phyloP scores from a whole-genome alignment of 2,888 invertebrate genomes.

The Zhuqinia jingwanae region DNA sequence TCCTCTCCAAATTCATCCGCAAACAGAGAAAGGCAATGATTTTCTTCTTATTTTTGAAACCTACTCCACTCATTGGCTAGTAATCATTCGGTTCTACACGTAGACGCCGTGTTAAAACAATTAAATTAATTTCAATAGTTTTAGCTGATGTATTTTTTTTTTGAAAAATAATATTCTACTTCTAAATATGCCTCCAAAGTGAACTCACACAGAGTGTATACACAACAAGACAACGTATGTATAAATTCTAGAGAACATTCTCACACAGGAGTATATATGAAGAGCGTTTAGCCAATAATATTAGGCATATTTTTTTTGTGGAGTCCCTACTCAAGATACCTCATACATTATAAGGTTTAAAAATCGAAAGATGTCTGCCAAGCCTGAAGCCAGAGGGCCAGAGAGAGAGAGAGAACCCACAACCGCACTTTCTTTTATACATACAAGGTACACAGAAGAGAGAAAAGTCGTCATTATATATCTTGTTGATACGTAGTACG shows the following conservation, averaged over 20 bases:
- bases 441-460: conserved; percentile 4
- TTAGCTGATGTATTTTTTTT: background rate
- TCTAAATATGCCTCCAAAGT: conserved; percentile 51
- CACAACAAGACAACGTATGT: background rate
- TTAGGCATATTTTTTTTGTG: conserved; percentile 18
- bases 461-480: conserved; percentile 34
- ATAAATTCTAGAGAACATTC: conserved; percentile 31
- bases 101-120: background rate
- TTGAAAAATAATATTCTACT: conserved; percentile 40
- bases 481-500: background rate
- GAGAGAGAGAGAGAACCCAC: conserved; percentile 25
- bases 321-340: background rate
- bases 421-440: conserved; percentile 62
- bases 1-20: too few relatives aligned
- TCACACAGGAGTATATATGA: background rate
- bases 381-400: conserved; percentile 77
- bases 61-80: too few relatives aligned
- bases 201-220: conserved; percentile 12
- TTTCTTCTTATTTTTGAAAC: too few relatives aligned
- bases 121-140: background rate
- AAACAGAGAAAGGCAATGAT: too few relatives aligned
- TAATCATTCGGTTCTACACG: too few relatives aligned
- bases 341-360: conserved; percentile 54
- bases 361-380: conserved; percentile 78
- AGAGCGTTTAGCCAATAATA: conserved; percentile 53